Conservation (phyloP, 2,797 vertebrate genomes). For the Enteromius argenteus region DNA sequence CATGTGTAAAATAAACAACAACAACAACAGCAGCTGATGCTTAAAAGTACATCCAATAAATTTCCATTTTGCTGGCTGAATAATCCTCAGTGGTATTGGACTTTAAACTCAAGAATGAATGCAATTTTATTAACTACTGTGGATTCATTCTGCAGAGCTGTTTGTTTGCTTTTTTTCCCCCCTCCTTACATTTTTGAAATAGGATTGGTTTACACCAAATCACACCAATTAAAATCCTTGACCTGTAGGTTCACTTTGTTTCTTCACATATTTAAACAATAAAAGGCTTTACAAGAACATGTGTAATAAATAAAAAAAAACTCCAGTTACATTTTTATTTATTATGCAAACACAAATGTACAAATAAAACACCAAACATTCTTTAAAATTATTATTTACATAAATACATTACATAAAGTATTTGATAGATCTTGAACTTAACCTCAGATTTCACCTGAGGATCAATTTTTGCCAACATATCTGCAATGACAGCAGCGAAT, state of each 20-base stretch:
- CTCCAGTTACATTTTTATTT: conserved; percentile 1
- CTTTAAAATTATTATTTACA: neutral
- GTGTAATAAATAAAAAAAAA: neutral
- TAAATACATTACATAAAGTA: conserved; percentile 6
- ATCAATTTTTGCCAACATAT: conserved; percentile 13
- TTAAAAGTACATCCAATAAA: neutral
- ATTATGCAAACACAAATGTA: neutral
- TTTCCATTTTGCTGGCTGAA: neutral
- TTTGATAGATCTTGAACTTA: conserved; percentile 21
- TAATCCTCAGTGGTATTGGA: neutral
- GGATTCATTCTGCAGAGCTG: neutral
- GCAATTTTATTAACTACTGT: neutral
- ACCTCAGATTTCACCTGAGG: neutral
- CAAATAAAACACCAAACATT: neutral
- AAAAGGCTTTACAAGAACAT: neutral
- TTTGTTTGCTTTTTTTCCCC: neutral
- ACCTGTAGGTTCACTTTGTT: neutral
- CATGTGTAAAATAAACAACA: neutral
- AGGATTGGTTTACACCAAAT: neutral
- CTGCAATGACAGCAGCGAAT: conserved; percentile 2
- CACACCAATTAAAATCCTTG: neutral
- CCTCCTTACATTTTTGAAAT: neutral
- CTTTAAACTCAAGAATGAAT: neutral
- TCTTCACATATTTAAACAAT: neutral
- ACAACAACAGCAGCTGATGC: neutral